These are phyloP conservation scores for Megaceryle alcyon DNA, from an alignment of 2,797 vertebrate species.

Conservation along the genomic window DNA sequence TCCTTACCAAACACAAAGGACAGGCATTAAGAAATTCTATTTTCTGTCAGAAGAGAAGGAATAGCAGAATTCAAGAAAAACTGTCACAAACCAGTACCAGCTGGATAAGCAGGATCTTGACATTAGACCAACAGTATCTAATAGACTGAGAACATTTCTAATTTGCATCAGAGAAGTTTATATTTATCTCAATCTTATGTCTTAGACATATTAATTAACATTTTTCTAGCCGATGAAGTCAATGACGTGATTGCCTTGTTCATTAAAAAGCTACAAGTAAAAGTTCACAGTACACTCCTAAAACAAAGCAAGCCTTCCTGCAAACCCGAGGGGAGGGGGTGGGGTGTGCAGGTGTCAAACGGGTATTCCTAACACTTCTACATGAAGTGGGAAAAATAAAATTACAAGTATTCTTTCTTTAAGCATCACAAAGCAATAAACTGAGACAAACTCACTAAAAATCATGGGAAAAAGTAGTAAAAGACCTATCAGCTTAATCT, in stretches of 20 bases:
- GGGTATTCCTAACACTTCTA: background rate
- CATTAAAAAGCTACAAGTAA: background rate
- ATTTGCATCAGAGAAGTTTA: background rate
- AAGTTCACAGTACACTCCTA: background rate
- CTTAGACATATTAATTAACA: background rate
- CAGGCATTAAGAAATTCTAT: background rate
- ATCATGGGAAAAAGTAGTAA: background rate
- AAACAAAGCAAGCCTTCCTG: background rate
- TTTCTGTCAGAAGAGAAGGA: background rate
- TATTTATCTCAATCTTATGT: background rate
- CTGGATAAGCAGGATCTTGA: background rate
- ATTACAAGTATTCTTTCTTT: background rate
- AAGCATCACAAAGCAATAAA: background rate
- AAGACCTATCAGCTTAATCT: background rate
- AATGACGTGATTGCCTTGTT: background rate
- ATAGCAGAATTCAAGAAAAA: background rate
- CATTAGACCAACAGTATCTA: background rate
- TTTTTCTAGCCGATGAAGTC: background rate
- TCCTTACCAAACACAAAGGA: background rate
- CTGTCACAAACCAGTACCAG: background rate
- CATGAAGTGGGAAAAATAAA: rapidly evolving
- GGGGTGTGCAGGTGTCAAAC: background rate
- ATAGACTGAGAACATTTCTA: background rate
- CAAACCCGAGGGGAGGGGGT: background rate
- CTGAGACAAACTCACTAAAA: background rate